Percentiles rank a stretch among this genome's conserved stretches.
Conservation (phyloP, 2,113 vertebrate species). For the Pteronura brasiliensis region DNA sequence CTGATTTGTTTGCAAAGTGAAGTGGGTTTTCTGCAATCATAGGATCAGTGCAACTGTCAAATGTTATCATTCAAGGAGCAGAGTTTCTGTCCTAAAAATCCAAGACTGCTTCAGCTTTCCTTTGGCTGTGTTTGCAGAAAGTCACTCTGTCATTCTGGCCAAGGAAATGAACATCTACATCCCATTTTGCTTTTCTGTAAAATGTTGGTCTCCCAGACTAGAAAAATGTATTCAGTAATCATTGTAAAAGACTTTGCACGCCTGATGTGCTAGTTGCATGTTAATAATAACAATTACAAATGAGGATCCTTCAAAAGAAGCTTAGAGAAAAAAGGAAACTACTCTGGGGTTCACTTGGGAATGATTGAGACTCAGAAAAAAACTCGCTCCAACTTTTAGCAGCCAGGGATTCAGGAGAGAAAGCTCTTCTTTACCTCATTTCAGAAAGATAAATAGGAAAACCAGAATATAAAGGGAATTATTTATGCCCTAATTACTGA, state of each 20-base stretch:
- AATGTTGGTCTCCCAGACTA: not conserved
- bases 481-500: not conserved
- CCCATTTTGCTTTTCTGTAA: not conserved
- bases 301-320: not conserved
- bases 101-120: not conserved
- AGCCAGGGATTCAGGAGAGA: not conserved
- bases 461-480: not conserved
- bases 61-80: not conserved
- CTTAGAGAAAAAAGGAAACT: not conserved
- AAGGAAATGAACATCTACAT: not conserved
- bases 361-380: not conserved
- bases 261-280: not conserved
- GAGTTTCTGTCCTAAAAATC: not conserved
- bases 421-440: not conserved
- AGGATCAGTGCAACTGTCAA: not conserved
- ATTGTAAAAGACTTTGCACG: slow-evolving; percentile 24
- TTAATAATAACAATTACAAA: not conserved
- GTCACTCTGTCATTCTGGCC: not conserved
- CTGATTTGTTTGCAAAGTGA: not conserved
- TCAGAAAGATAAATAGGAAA: slow-evolving; percentile 15
- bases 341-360: not conserved
- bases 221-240: slow-evolving; percentile 5
- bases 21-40: not conserved
- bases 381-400: not conserved
- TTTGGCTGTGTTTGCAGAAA: not conserved